Base-by-base conservation (phyloP, 2,113 vertebrate genomes). In the Lepisosteus oculatus region DNA sequence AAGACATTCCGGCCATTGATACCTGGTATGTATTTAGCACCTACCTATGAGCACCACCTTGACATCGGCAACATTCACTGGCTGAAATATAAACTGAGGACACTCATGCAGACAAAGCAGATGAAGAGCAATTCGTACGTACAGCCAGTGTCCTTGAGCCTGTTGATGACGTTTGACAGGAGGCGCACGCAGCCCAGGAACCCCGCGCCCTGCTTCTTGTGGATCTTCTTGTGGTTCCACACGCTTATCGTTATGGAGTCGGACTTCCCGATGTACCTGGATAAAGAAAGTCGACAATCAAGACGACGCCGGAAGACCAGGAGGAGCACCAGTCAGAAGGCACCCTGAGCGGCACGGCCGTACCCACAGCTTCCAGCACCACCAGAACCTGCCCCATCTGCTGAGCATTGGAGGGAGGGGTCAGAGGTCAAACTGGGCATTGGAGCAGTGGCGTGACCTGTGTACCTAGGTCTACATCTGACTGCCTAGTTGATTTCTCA, bases 201-300 rank as follows among this genome's bases (percentile, higher is more conserved):
- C 8, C 97, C 97, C 17, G 97, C 97, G 66, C 97, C 97, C 86
- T 99, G 97, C 82, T 99, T 99, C 93, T 99, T 99, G 88, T 99
- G 97, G 72, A 99, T 98, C 88, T 99, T 99, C 92, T 99, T 99
- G 86, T 98, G 96, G 85, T 99, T 99, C 97, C 97, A 99, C 61
- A 99, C 95, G 0, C 97, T 99, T 89, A 99, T 99, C 0, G 97
- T 99, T 90, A 99, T 96, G 14, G 97, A 99, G 81, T 99, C 97
- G 0, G 96, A 97, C 78, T 98, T 99, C 66, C 97, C 97, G 61
- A 99, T 98, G 69, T 99, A 99, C 76, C 97, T 99, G 88, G 72
- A 72, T 42, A 65, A 9, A 72, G 77, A 74, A 79, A 72, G 77
- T 75, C 73, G 80, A 76, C 75, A 76, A 73, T 6, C 47, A 9